Evolutionary conservation across 2,888 invertebrate genomes (phyloP), one percentile per base, ranked within the genome.

Genomic region (Tipula unca): DNA sequence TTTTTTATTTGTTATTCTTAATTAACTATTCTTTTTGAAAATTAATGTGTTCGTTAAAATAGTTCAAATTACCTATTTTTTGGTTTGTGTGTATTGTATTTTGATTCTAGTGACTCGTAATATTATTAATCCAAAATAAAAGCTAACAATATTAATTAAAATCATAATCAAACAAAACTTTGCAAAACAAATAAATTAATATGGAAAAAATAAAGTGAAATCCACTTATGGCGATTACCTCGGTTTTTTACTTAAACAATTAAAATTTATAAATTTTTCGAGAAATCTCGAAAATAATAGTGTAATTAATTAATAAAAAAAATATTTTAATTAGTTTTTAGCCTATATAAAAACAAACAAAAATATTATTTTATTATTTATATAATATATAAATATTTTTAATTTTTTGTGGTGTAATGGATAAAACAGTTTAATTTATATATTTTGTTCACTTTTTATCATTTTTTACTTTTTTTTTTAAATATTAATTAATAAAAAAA

Each of bases 401-500:
- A 54, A 54, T 54, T 69, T 69, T 69, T 69, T 69, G 25, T 69
- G 69, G 69, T 69, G 69, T 69, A 69, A 25, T 69, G 69, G 69
- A 25, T 25, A 69, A 69, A 69, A 69, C 69, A 69, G 69, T 48
- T 69, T 69, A 69, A 69, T 69, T 69, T 69, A 25, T 69, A 69
- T 20, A 69, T 69, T 69, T 69, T 69, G 69, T 69, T 69, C 69
- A 69, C 69, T 69, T 69, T 69, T 69, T 69, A 69, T 69, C 69
- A 69, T 20, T 69, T 69, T 69, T 69, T 10, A 20, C 25, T 69
- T 69, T 69, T 48, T 48, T 48, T 69, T 69, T 69, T 25, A 69
- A 69, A 69, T 69, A 69, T 69, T 69, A 69, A 69, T 69, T 69
- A 69, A 69, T 69, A 69, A 69, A 69, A 69, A 69, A 69, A 69